Conservation (phyloP, 2,888 invertebrate species). For the Calameuta idolon region DNA sequence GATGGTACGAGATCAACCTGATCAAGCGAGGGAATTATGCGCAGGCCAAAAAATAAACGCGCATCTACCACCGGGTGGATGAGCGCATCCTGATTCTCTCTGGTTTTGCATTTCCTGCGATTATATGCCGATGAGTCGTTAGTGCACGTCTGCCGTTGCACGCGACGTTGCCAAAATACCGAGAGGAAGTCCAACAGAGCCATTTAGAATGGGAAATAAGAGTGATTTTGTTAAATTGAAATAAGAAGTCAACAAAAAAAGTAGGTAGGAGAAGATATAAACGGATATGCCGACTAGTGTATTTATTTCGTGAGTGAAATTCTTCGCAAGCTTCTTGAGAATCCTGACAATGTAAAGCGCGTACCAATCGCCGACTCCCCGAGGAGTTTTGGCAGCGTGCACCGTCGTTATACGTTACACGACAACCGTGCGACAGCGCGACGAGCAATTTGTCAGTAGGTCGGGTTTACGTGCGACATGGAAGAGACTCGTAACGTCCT, state of each 20-base stretch:
- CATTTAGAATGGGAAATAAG: not conserved
- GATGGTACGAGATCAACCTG: not conserved
- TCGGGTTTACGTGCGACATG: slow-evolving; percentile 2
- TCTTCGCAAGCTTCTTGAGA: not conserved
- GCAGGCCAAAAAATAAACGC: slow-evolving; percentile 5
- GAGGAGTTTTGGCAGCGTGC: slow-evolving; percentile 45
- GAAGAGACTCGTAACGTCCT: not conserved
- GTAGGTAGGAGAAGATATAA: not conserved
- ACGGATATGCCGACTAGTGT: not conserved
- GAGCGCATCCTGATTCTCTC: slow-evolving; percentile 9
- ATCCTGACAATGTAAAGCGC: not conserved
- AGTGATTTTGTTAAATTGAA: not conserved
- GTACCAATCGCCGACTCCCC: not conserved
- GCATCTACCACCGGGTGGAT: not conserved
- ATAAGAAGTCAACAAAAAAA: not conserved
- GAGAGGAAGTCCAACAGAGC: not conserved
- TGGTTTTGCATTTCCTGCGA: slow-evolving; percentile 46
- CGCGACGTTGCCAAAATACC: slow-evolving; percentile 40
- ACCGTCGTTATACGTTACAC: slow-evolving; percentile 34
- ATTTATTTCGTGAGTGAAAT: not conserved
- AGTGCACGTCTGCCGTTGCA: slow-evolving; percentile 35
- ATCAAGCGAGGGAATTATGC: not conserved
- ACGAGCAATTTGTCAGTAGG: slow-evolving; percentile 50
- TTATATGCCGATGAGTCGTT: slow-evolving; percentile 45
- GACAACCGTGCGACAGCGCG: slow-evolving; percentile 28